Conservation (phyloP, 2,888 invertebrate species). For the Cheilosia scutellata region DNA sequence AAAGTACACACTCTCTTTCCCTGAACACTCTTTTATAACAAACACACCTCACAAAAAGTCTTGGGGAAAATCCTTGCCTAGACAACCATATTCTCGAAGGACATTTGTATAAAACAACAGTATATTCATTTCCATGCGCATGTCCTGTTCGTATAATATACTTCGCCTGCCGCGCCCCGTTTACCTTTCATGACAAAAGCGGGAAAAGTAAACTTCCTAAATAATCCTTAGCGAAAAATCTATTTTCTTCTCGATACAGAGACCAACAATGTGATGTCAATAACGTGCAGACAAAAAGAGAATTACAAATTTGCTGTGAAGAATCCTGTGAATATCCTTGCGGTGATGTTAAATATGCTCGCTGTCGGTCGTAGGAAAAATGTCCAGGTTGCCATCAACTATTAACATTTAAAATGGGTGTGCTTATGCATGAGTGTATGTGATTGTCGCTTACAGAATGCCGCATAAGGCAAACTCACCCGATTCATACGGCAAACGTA, state of each 20-base stretch:
- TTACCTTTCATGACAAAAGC: conserved; percentile 22
- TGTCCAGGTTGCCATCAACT: conserved; percentile 2
- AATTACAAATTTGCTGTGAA: conserved; percentile 58
- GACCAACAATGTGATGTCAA: neutral
- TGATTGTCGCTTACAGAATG: conserved; percentile 34
- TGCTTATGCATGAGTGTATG: conserved; percentile 26
- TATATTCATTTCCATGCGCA: conserved; percentile 48
- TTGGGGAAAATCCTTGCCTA: conserved; percentile 27
- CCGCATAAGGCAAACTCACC: conserved; percentile 55
- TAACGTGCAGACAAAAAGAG: conserved; percentile 58
- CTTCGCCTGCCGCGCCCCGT: conserved; percentile 28
- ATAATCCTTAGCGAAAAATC: conserved; percentile 43
- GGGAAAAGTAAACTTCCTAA: conserved; percentile 18
- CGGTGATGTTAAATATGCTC: conserved; percentile 51
- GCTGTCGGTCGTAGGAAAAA: conserved; percentile 18
- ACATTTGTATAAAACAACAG: conserved; percentile 14
- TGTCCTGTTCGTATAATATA: conserved; percentile 31
- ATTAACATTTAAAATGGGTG: conserved; percentile 42
- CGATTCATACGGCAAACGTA: conserved; percentile 30
- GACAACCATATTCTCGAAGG: conserved; percentile 63
- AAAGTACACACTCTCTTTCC: neutral
- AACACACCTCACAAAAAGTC: conserved; percentile 7
- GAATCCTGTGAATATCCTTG: conserved; percentile 60
- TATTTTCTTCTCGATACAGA: conserved; percentile 4
- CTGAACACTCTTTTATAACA: neutral